Conservation (phyloP, 2,113 vertebrate species). For the Herpetotheres cachinnans region DNA sequence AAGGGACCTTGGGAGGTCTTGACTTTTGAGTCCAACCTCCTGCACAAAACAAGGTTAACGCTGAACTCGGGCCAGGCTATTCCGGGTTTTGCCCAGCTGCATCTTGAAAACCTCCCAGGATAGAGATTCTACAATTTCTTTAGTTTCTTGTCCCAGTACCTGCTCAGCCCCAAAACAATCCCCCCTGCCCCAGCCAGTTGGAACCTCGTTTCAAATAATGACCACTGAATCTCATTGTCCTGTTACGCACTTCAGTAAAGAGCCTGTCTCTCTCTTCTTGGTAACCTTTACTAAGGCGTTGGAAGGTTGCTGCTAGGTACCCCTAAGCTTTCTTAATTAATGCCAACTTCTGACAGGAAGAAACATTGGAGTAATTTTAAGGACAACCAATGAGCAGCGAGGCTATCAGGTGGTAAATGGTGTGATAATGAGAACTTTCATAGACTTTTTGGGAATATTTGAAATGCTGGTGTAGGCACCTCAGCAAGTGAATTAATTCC, state of each 20-base stretch:
- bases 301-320: not conserved
- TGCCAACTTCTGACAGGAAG: not conserved
- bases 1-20: not conserved
- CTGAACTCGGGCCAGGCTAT: not conserved
- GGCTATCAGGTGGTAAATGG: not conserved
- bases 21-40: not conserved
- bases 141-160: not conserved
- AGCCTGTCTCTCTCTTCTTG: not conserved
- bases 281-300: not conserved
- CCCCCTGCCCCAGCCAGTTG: rapidly evolving
- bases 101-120: not conserved
- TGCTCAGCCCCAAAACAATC: not conserved
- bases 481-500: not conserved
- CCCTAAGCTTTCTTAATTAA: not conserved
- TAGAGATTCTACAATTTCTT: not conserved
- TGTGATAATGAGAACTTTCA: not conserved
- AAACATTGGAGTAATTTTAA: not conserved
- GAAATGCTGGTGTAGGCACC: not conserved
- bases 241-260: not conserved
- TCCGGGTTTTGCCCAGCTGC: not conserved
- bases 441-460: not conserved
- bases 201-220: not conserved
- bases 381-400: not conserved
- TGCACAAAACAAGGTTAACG: not conserved
- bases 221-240: not conserved